phyloP scores from a whole-genome alignment of 1,140 invertebrate genomes.

The Aphis gossypii region DNA sequence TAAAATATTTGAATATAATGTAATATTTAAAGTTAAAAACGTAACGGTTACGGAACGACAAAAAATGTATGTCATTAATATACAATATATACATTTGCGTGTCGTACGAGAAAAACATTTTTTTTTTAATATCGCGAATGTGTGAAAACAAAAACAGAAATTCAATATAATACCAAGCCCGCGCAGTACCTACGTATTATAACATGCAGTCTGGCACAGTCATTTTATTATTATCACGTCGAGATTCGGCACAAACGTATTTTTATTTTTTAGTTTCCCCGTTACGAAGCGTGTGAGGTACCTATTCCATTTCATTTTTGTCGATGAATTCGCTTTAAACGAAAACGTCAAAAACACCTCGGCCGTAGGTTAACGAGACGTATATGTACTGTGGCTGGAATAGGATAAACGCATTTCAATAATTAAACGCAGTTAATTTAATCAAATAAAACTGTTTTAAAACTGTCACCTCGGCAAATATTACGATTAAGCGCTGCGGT shows the following conservation, averaged over 20 bases:
- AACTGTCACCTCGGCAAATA: not conserved
- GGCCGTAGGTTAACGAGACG: not conserved
- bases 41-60: too few relatives aligned
- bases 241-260: not conserved
- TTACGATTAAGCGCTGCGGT: not conserved
- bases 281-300: not conserved
- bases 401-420: not conserved
- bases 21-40: not conserved
- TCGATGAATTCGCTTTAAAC: conserved; percentile 2
- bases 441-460: not conserved
- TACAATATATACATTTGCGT: not conserved
- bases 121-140: conserved; percentile 9
- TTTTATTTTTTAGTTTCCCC: not conserved
- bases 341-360: not conserved
- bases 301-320: not conserved
- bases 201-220: not conserved
- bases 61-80: conserved; percentile 18
- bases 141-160: conserved; percentile 11
- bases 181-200: too few relatives aligned
- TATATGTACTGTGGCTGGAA: not conserved
- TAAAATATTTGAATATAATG: conserved; percentile 9
- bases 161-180: not conserved
- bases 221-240: not conserved
- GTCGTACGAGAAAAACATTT: conserved; percentile 14
- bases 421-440: conserved; percentile 18